Evolutionary conservation across 2,113 vertebrate genomes (phyloP), one percentile per base, ranked within the genome.

Genomic region (Seriola aureovittata): DNA sequence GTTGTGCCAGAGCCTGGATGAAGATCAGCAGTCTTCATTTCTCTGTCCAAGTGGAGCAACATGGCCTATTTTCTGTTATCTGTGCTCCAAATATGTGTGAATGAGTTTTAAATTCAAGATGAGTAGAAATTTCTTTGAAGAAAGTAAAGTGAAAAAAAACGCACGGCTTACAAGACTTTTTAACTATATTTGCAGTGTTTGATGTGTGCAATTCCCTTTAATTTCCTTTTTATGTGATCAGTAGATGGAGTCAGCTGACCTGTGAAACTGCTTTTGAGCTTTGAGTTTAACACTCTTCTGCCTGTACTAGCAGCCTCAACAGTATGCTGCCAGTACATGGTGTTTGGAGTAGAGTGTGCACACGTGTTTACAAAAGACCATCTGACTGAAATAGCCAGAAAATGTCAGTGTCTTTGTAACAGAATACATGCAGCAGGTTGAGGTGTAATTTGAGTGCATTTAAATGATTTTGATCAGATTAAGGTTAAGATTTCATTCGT

Each of bases 161-260:
- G 8, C 19, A 50, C 1, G 21, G 21, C 19, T 55, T 9, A 11
- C 52, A n/a, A 13, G n/a, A 4, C 21, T 54, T n/a, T 54, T 54
- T 54, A 3, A 21, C 73, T 17, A 34, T 14, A 19, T 21, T 48
- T 23, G 1, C 16, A 23, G 25, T 65, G 50, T 85, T 64, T 85
- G 66, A 76, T 68, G 21, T 54, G 8, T 34, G 57, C 38, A 29
- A 16, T 66, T 40, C 32, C 34, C 34, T 23, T 78, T 40, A 21
- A 60, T 63, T 78, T 65, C 12, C 44, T 68, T 34, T 40, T 25
- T 29, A 13, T 62, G 42, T 71, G 34, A 71, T 73, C 67, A 65
- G 55, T n/a, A 65, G 71, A 65, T 81, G 73, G 76, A 68, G 70
- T 10, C 50, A 75, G 69, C 8, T 71, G 46, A 68, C 38, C 48